Percentiles rank a stretch among this genome's conserved stretches.
Conservation (phyloP, 2,888 invertebrate genomes). For the Tenthredo distinguenda region DNA sequence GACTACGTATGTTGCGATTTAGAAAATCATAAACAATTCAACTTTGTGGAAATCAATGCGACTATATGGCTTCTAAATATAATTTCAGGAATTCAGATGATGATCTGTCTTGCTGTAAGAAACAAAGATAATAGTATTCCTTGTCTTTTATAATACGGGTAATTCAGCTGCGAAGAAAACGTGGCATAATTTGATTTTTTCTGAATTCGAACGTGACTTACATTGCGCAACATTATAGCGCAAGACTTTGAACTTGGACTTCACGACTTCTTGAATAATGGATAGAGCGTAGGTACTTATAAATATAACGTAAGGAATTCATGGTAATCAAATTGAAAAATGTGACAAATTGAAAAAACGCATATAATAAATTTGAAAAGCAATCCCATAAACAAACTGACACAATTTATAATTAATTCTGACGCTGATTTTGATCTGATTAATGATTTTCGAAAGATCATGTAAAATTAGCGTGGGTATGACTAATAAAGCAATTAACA, state of each 20-base stretch:
- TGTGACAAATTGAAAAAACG: not conserved
- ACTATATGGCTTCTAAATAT: not conserved
- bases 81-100: not conserved
- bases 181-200: not conserved
- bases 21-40: not conserved
- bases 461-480: not conserved
- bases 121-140: not conserved
- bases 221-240: not conserved
- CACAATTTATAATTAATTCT: not conserved
- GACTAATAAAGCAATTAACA: not conserved
- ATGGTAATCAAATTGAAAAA: not conserved
- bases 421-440: not conserved
- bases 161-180: not conserved
- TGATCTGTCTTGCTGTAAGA: not conserved
- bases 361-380: not conserved
- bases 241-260: not conserved
- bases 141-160: not conserved
- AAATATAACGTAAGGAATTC: not conserved
- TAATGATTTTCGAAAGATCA: not conserved
- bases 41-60: not conserved
- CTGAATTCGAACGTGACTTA: not conserved
- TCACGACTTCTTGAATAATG: not conserved
- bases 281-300: not conserved
- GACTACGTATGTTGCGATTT: not conserved
- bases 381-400: not conserved